Conservation (phyloP, 2,888 invertebrate species). For the Perizoma affinitatum region DNA sequence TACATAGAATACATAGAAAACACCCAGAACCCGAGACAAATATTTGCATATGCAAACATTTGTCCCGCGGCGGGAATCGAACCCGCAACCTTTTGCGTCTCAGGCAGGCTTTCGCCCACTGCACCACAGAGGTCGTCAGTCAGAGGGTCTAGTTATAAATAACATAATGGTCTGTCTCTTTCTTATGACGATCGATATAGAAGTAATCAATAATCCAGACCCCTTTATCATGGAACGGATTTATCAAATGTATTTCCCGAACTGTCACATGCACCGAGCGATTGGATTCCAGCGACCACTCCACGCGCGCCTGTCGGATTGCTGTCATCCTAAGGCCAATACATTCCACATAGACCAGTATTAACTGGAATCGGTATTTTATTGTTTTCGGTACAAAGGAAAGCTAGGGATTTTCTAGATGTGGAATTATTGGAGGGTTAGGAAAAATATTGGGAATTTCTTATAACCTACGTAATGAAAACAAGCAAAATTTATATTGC, state of each 20-base stretch:
- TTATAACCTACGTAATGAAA: constrained; percentile 7
- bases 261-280: constrained; percentile 36
- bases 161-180: no score
- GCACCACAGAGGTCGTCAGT: no score
- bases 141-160: no score
- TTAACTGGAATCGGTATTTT: constrained; percentile 40
- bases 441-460: constrained; percentile 18
- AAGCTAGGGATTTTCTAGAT: constrained; percentile 30
- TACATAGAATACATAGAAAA: no score
- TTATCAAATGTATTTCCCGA: constrained; percentile 22
- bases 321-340: constrained; percentile 39
- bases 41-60: no score
- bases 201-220: not conserved
- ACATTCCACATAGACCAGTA: constrained; percentile 40
- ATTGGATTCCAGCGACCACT: constrained; percentile 37
- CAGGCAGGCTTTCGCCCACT: no score
- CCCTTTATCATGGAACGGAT: constrained; percentile 10
- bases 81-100: no score
- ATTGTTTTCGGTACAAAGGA: constrained; percentile 37
- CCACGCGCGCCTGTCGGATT: constrained; percentile 35
- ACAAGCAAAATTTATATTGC: not conserved
- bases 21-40: no score
- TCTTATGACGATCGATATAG: no score
- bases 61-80: no score
- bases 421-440: constrained; percentile 27